Percentiles rank a stretch among this genome's conserved stretches.
phyloP scores from a whole-genome alignment of 2,113 vertebrate species.

The Alethe castanea region DNA sequence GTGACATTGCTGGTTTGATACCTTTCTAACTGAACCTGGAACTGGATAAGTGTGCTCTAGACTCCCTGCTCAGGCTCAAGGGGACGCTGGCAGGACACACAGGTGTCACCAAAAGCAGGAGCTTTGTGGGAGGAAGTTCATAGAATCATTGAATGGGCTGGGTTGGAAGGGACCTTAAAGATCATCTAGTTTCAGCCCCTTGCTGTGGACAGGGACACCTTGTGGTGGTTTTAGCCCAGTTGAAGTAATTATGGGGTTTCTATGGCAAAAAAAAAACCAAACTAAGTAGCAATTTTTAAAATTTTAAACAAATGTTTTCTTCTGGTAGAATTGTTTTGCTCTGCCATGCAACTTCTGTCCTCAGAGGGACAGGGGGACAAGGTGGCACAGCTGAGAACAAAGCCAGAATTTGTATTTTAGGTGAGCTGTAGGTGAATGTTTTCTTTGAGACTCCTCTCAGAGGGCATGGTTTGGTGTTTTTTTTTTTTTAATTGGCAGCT shows the following conservation, averaged over 20 bases:
- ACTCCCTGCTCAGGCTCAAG: background rate
- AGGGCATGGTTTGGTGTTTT: no score
- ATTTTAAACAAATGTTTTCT: background rate
- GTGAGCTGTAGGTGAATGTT: background rate
- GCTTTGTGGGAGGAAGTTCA: background rate
- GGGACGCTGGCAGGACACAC: background rate
- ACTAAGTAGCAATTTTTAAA: background rate
- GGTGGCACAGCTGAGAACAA: background rate
- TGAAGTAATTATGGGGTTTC: background rate
- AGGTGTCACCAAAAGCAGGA: background rate
- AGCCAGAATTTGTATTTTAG: background rate
- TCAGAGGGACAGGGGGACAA: background rate
- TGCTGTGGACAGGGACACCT: background rate
- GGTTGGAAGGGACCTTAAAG: background rate
- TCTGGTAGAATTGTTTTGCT: background rate
- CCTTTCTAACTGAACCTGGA: background rate
- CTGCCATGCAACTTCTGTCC: background rate
- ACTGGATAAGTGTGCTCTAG: background rate
- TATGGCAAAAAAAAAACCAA: background rate
- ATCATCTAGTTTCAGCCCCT: background rate
- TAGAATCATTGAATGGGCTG: background rate
- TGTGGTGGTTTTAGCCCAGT: background rate
- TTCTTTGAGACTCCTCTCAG: background rate
- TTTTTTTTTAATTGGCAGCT: background rate
- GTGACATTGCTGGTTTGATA: slow-evolving; percentile 52